Evolutionary conservation across 2,113 vertebrate species (phyloP).

Genomic region (Anguilla japonica): DNA sequence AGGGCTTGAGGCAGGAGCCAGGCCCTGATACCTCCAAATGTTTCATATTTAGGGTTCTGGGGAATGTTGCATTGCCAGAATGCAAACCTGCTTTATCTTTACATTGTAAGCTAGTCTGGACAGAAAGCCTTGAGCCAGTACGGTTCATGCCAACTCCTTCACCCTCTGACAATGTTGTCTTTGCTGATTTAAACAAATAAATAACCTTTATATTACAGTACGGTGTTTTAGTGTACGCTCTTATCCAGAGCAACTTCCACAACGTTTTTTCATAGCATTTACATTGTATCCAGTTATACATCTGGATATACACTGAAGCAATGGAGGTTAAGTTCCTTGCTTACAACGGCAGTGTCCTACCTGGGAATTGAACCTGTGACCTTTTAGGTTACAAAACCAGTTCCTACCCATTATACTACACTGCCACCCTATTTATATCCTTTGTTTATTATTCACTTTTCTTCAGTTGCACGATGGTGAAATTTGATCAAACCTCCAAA

Average conservation of each 20-base stretch:
- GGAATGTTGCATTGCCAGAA: not conserved
- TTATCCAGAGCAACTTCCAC: no score
- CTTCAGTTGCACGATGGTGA: not conserved
- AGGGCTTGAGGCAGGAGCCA: not conserved
- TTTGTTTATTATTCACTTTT: not conserved
- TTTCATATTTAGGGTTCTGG: constrained; percentile 1
- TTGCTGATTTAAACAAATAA: not conserved
- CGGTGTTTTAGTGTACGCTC: no score
- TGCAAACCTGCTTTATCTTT: not conserved
- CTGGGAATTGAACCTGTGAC: no score
- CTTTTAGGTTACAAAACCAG: no score
- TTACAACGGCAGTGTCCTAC: no score
- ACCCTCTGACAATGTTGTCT: not conserved
- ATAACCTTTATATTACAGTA: no score
- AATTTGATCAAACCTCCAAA: not conserved
- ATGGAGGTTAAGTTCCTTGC: no score
- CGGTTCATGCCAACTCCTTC: not conserved
- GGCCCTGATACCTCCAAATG: not conserved
- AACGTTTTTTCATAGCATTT: no score
- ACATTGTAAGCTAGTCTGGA: not conserved
- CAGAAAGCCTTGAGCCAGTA: not conserved
- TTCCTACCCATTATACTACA: no score
- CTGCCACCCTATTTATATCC: not conserved
- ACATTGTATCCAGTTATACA: no score
- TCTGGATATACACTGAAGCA: no score